phyloP scores from a whole-genome alignment of 2,888 invertebrate species.

The Agrotis puta region DNA sequence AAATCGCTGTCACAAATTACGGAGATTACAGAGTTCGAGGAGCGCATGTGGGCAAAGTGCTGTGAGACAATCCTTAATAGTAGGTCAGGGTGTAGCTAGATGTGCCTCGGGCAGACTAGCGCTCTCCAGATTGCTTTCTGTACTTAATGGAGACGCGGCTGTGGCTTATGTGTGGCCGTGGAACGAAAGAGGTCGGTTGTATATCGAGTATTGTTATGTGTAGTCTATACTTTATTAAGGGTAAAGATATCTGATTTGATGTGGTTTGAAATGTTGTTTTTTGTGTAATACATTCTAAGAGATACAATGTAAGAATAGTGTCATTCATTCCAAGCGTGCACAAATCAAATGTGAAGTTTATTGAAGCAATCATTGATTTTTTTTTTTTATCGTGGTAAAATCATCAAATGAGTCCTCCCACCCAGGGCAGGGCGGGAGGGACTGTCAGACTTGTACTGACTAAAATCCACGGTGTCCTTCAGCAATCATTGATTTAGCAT shows the following conservation, averaged over 20 bases:
- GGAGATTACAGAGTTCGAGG: slow-evolving; percentile 85
- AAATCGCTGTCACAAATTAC: slow-evolving; percentile 86
- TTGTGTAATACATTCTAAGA: slow-evolving; percentile 7
- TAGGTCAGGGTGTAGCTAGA: slow-evolving; percentile 80
- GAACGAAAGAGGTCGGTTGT: slow-evolving; percentile 38
- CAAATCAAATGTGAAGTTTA: background rate
- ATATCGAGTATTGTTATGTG: slow-evolving; percentile 47
- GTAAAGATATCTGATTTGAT: slow-evolving; percentile 19
- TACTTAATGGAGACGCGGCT: slow-evolving; percentile 64
- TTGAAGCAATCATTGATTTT: background rate
- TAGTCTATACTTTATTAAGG: slow-evolving; percentile 16
- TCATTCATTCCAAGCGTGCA: background rate
- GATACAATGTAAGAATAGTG: background rate
- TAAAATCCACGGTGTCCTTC: no score
- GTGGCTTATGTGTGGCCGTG: slow-evolving; percentile 58
- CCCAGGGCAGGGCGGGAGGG: no score
- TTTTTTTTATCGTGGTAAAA: no score
- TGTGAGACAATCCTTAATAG: slow-evolving; percentile 86
- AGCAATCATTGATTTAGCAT: background rate
- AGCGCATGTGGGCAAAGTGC: slow-evolving; percentile 82
- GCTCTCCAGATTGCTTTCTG: slow-evolving; percentile 71
- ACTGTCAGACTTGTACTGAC: no score
- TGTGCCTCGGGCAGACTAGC: slow-evolving; percentile 73
- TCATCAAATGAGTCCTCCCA: no score
- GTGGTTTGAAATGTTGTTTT: slow-evolving; percentile 21